Evolutionary conservation across 1,140 invertebrate species (phyloP).

Genomic region (Akabosia matsudoensis): DNA sequence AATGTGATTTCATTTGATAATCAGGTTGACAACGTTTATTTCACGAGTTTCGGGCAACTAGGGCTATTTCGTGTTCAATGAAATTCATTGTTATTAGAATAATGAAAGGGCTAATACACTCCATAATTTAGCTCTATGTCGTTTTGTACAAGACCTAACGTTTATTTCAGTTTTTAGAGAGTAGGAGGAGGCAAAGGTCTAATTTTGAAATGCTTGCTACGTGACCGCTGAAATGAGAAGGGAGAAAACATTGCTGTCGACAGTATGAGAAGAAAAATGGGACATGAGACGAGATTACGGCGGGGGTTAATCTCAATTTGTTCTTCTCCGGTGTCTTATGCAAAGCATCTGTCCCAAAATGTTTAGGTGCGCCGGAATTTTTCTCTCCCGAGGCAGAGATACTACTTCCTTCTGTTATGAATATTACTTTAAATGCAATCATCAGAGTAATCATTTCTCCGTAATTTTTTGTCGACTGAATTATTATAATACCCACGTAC

Average conservation of each 20-base stretch:
- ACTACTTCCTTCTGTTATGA: too few species aligned
- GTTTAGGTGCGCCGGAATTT: background rate
- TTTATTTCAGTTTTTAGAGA: background rate
- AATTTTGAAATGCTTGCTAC: slow-evolving; percentile 12
- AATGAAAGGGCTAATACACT: slow-evolving; percentile 4
- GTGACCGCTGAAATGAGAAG: slow-evolving; percentile 1
- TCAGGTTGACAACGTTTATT: background rate
- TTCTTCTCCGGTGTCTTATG: background rate
- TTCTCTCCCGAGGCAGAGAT: too few species aligned
- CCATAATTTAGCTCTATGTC: background rate
- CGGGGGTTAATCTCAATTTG: background rate
- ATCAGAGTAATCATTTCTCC: too few species aligned
- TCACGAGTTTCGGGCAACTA: too few species aligned
- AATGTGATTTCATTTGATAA: too few species aligned
- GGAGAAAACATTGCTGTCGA: background rate
- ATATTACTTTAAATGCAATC: too few species aligned
- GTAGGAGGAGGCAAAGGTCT: slow-evolving; percentile 13
- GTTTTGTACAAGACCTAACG: background rate
- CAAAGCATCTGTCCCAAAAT: too few species aligned
- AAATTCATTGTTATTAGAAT: slow-evolving; percentile 1
- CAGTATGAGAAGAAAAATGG: background rate
- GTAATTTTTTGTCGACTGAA: background rate
- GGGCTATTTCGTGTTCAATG: too few species aligned
- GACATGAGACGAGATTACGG: background rate
- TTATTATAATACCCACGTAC: background rate